These are phyloP conservation scores for Malachius bipustulatus DNA, from an alignment of 2,888 invertebrate species.

Conservation along the genomic window DNA sequence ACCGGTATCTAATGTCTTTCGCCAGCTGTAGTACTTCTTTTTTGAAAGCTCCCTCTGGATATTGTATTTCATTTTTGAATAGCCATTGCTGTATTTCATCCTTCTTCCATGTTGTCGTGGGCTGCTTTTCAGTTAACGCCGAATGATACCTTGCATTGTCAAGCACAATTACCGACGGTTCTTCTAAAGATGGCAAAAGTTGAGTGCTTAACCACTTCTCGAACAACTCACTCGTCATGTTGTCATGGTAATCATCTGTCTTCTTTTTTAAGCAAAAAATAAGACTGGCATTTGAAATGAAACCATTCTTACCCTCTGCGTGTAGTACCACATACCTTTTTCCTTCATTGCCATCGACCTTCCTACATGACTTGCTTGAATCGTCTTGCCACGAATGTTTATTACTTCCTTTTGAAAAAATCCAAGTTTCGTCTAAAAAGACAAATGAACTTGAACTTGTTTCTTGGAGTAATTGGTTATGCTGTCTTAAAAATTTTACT, in stretches of 20 bases:
- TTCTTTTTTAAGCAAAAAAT: conserved; percentile 4
- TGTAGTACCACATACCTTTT: conserved; percentile 6
- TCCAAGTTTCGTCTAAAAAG: conserved; percentile 5
- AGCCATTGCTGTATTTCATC: no score
- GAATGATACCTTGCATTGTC: conserved; percentile 1
- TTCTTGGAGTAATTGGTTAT: no score
- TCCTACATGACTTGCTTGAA: not conserved
- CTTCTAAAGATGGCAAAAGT: not conserved
- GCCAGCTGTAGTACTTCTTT: no score
- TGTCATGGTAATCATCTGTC: not conserved
- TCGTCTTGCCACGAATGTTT: conserved; percentile 7
- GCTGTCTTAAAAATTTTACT: no score
- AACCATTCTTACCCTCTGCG: not conserved
- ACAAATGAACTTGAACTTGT: no score
- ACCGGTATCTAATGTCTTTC: no score
- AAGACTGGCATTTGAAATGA: not conserved
- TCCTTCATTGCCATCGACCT: not conserved
- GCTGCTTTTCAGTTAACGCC: not conserved
- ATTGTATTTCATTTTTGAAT: no score
- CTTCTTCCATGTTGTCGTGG: not conserved
- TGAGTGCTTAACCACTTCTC: not conserved
- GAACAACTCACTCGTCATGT: not conserved
- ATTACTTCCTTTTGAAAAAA: conserved; percentile 7
- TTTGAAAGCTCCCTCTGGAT: no score
- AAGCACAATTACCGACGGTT: not conserved